Evolutionary conservation across 1,140 invertebrate genomes (phyloP).

Genomic region (Amphibalanus amphitrite): DNA sequence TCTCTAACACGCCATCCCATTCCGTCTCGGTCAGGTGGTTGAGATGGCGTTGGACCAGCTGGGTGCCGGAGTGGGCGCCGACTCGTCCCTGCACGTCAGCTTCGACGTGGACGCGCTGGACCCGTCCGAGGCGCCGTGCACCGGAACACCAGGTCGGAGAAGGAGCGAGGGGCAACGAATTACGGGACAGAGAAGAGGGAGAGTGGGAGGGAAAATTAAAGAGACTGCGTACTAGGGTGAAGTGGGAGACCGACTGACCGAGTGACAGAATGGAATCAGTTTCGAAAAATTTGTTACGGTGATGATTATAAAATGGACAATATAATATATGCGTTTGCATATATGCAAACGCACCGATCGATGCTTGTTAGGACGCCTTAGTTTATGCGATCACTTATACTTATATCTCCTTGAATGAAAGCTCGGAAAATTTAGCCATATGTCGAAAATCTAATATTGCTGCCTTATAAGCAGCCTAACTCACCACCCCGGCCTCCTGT

Average conservation of each 20-base stretch:
- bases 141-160: constrained; percentile 54
- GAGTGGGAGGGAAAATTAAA: not conserved
- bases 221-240: not conserved
- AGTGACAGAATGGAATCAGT: not conserved
- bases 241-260: not conserved
- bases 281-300: constrained; percentile 3
- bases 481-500: not conserved
- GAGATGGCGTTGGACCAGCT: constrained; percentile 6
- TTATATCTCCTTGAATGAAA: no score
- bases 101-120: constrained; percentile 87
- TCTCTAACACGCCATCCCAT: no score
- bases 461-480: no score
- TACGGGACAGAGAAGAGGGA: not conserved
- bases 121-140: constrained; percentile 62
- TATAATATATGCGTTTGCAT: no score
- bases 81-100: constrained; percentile 58
- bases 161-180: no score
- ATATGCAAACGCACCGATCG: no score
- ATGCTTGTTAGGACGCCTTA: no score
- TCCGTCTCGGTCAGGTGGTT: not conserved
- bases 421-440: no score
- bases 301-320: no score
- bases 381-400: no score
- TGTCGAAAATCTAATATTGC: no score
- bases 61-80: not conserved